A percentile compares a stretch with the other conserved stretches of the same genome.
phyloP scores from a whole-genome alignment of 2,888 invertebrate genomes.

The Nysson spinosus region DNA sequence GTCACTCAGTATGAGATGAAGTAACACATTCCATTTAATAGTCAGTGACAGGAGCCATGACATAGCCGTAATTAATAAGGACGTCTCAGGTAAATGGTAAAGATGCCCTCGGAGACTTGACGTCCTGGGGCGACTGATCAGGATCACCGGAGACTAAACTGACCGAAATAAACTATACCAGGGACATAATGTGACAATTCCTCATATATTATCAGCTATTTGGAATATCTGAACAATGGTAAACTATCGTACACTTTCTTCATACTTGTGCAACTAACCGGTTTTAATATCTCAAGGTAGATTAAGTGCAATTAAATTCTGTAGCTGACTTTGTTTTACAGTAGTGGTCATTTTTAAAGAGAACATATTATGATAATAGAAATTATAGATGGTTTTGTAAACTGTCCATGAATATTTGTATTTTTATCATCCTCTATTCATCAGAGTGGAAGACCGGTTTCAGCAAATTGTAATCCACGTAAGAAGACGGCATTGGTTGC shows the following conservation, averaged over 20 bases:
- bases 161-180: background rate
- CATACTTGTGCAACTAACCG: too few species aligned
- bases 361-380: too few species aligned
- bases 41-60: slow-evolving; percentile 30
- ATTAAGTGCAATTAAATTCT: too few species aligned
- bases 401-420: too few species aligned
- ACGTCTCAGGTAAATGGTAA: slow-evolving; percentile 28
- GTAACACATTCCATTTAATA: slow-evolving; percentile 37
- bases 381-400: too few species aligned
- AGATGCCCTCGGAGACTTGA: slow-evolving; percentile 4
- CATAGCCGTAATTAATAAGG: slow-evolving; percentile 47
- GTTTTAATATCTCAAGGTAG: too few species aligned
- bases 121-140: slow-evolving; percentile 3
- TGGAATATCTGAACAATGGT: too few species aligned
- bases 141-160: background rate
- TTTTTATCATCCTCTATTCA: slow-evolving; percentile 1
- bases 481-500: slow-evolving; percentile 4
- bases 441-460: slow-evolving; percentile 1
- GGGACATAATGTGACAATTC: background rate
- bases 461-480: slow-evolving; percentile 23
- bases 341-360: too few species aligned
- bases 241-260: too few species aligned
- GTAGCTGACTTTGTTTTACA: too few species aligned
- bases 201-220: too few species aligned
- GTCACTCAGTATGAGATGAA: slow-evolving; percentile 42